These are phyloP conservation scores for Harmothoe impar DNA, from an alignment of 2,888 invertebrate genomes.

Conservation along the genomic window DNA sequence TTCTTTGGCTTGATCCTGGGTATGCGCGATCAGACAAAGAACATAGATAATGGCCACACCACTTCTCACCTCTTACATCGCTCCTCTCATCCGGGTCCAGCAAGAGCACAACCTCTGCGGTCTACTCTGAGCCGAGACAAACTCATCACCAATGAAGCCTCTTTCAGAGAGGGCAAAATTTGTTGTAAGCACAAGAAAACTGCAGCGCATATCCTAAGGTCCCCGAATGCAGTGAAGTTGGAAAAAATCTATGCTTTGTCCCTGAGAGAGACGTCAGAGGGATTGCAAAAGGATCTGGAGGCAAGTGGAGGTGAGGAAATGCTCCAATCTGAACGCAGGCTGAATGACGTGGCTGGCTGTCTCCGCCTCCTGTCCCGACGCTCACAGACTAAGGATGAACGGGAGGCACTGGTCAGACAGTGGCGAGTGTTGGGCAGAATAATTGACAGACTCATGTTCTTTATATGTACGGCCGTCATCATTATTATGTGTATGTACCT, in stretches of 20 bases:
- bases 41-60: not conserved
- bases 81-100: not conserved
- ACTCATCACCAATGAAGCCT: not conserved
- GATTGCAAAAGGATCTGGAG: not conserved
- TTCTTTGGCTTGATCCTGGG: constrained; percentile 60
- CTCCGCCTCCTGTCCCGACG: not conserved
- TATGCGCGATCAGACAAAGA: constrained; percentile 13
- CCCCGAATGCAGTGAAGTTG: not conserved
- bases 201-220: not conserved
- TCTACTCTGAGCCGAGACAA: not conserved
- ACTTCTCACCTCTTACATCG: not conserved
- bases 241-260: not conserved
- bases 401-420: constrained; percentile 2
- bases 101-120: not conserved
- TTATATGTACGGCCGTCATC: constrained; percentile 84
- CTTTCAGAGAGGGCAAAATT: not conserved
- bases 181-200: not conserved
- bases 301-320: not conserved
- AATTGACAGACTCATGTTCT: constrained; percentile 85
- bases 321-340: not conserved
- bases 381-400: not conserved
- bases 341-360: not conserved
- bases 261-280: not conserved
- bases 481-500: not conserved
- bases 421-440: constrained; percentile 85